Evolutionary conservation across 2,888 invertebrate genomes (phyloP).

Genomic region (Acronicta psi): DNA sequence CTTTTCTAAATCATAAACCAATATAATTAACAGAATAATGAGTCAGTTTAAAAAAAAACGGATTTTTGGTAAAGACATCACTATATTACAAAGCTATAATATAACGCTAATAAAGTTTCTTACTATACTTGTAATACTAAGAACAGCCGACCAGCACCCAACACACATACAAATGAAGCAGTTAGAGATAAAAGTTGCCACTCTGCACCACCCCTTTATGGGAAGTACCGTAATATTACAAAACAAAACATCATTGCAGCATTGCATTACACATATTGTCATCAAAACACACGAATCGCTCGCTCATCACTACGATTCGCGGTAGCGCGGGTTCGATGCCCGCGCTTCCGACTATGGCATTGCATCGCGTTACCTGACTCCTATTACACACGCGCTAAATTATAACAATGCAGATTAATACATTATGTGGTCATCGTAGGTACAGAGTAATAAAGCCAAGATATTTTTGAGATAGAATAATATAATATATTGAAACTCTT

Average conservation of each 20-base stretch:
- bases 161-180: neutral
- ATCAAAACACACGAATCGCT: constrained; percentile 57
- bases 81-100: neutral
- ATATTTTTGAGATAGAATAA: neutral
- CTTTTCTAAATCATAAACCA: no score
- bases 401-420: constrained; percentile 47
- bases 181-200: neutral
- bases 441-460: constrained; percentile 2
- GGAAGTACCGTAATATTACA: constrained; percentile 27
- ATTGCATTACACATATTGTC: constrained; percentile 48
- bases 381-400: constrained; percentile 51
- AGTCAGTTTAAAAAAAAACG: no score
- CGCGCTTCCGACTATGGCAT: constrained; percentile 78
- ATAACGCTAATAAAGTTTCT: no score
- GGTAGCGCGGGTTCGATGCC: constrained; percentile 76
- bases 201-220: constrained; percentile 29
- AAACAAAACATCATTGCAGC: constrained; percentile 29
- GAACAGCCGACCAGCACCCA: neutral
- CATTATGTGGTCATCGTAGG: constrained; percentile 21
- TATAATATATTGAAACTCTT: neutral
- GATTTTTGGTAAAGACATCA: no score
- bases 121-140: neutral
- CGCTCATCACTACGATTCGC: constrained; percentile 64
- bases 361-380: constrained; percentile 55
- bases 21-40: no score